Conservation (phyloP, 2,113 vertebrate species). For the Spea multiplicata region DNA sequence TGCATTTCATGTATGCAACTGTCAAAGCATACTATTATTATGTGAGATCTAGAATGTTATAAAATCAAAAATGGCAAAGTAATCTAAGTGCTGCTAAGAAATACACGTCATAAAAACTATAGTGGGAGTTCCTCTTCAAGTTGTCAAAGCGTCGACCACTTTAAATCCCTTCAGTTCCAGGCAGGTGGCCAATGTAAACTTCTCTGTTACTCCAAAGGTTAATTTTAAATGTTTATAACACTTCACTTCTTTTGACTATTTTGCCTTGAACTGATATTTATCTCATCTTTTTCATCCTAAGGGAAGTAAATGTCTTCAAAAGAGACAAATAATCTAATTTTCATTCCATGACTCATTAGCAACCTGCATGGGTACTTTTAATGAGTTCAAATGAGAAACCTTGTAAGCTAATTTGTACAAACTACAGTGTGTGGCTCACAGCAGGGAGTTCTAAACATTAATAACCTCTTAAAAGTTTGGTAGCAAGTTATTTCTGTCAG, state of each 20-base stretch:
- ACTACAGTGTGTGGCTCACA: conserved; percentile 45
- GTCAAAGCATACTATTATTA: no score
- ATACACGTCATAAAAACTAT: no score
- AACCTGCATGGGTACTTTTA: conserved; percentile 52
- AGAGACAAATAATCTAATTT: conserved; percentile 30
- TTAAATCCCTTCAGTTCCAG: not conserved
- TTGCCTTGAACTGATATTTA: conserved; percentile 47
- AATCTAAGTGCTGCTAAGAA: no score
- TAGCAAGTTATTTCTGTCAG: conserved; percentile 50
- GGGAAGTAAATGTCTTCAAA: conserved; percentile 39
- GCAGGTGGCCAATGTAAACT: not conserved
- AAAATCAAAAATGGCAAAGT: no score
- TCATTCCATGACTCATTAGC: conserved; percentile 46
- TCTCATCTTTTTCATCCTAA: conserved; percentile 41
- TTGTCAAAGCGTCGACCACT: no score
- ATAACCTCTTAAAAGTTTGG: conserved; percentile 48
- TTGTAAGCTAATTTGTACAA: conserved; percentile 59
- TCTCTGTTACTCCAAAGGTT: not conserved
- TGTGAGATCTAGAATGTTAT: no score
- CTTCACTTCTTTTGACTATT: conserved; percentile 41
- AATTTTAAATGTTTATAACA: not conserved
- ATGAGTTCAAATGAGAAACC: conserved; percentile 50
- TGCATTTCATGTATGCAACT: no score
- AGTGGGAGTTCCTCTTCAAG: no score
- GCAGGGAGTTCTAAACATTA: conserved; percentile 48